Conservation (phyloP, 2,113 vertebrate species). For the Boulengeromyrus knoepffleri region DNA sequence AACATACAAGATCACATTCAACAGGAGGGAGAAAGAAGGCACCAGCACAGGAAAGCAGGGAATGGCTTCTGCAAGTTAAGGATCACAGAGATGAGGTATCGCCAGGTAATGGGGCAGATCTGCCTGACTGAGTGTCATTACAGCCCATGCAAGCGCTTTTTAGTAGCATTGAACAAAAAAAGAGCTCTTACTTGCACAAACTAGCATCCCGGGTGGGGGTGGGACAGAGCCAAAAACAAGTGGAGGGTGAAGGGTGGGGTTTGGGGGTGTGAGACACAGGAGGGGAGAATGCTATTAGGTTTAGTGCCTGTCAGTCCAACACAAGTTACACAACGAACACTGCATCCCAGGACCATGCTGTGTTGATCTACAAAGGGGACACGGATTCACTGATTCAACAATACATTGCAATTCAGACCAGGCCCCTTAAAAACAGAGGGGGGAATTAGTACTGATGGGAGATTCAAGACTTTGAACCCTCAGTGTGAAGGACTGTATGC, state of each 20-base stretch:
- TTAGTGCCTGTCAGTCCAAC: slow-evolving; percentile 50
- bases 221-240: slow-evolving; percentile 64
- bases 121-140: slow-evolving; percentile 35
- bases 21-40: slow-evolving; percentile 26
- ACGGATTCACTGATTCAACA: neutral
- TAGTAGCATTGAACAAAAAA: slow-evolving; percentile 31
- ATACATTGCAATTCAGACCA: neutral
- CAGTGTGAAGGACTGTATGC: neutral
- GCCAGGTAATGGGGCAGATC: slow-evolving; percentile 26
- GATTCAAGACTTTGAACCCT: neutral
- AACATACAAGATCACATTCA: slow-evolving; percentile 16
- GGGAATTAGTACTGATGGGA: neutral
- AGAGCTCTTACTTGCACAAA: slow-evolving; percentile 85
- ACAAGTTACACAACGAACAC: slow-evolving; percentile 25
- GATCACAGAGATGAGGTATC: slow-evolving; percentile 14
- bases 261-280: slow-evolving; percentile 54
- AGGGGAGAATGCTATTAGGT: slow-evolving; percentile 69
- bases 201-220: slow-evolving; percentile 74
- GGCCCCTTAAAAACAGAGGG: neutral
- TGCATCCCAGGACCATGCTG: slow-evolving; percentile 14
- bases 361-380: neutral
- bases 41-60: slow-evolving; percentile 39
- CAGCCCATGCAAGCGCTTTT: slow-evolving; percentile 45
- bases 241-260: slow-evolving; percentile 51
- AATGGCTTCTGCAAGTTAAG: neutral